phyloP scores from a whole-genome alignment of 1,140 invertebrate species.

The Probaryconus sp. region DNA sequence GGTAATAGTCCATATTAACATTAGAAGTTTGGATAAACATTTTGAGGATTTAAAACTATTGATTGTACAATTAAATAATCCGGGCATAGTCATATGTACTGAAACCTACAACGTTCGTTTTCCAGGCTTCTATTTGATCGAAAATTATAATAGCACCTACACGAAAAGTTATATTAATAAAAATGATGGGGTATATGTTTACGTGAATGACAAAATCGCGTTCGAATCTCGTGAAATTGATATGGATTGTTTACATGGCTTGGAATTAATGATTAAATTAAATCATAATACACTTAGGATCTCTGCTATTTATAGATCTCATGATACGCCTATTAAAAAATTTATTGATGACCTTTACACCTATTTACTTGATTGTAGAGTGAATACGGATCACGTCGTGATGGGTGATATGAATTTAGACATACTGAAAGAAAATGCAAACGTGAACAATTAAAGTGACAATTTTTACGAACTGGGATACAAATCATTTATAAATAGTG shows the following conservation, averaged over 20 bases:
- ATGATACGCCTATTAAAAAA: background rate
- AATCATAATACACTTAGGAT: no score
- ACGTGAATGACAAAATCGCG: slow-evolving; percentile 1
- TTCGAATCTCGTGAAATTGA: no score
- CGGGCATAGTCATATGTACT: slow-evolving; percentile 4
- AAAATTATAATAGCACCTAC: background rate
- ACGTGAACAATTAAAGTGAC: background rate
- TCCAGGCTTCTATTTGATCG: background rate
- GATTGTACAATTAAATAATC: background rate
- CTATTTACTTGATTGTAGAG: background rate
- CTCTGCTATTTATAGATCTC: slow-evolving; percentile 1
- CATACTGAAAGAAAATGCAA: background rate
- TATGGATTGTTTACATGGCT: no score
- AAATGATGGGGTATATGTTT: slow-evolving; percentile 9
- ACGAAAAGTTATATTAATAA: background rate
- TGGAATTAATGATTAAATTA: no score
- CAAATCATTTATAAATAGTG: background rate
- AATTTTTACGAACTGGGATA: background rate
- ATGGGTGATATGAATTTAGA: slow-evolving; percentile 4
- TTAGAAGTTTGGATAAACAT: slow-evolving; percentile 5
- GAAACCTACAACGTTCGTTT: background rate
- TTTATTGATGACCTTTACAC: background rate
- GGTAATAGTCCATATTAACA: background rate
- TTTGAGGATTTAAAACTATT: background rate
- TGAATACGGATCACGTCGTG: background rate